These are phyloP conservation scores for Alosa alosa DNA, from an alignment of 2,113 vertebrate genomes.

Conservation along the genomic window DNA sequence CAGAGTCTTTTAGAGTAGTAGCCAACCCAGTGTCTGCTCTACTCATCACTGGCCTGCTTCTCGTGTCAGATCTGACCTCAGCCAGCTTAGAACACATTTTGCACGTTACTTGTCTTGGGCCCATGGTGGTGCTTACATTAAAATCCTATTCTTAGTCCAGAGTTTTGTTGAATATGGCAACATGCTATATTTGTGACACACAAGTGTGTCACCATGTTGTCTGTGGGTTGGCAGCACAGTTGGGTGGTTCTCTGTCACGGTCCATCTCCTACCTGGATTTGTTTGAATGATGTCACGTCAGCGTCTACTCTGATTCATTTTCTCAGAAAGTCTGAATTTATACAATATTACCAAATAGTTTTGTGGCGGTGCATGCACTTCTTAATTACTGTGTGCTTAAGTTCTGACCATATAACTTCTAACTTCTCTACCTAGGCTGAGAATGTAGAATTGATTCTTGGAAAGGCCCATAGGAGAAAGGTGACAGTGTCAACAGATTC, in stretches of 20 bases:
- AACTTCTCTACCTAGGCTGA: neutral
- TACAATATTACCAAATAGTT: neutral
- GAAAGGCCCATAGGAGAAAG: neutral
- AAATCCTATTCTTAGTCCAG: neutral
- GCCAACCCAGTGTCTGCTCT: neutral
- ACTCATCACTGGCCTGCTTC: neutral
- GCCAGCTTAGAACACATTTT: neutral
- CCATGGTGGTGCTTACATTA: neutral
- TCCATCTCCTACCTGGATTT: neutral
- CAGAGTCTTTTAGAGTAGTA: neutral
- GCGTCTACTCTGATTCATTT: neutral
- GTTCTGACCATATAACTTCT: neutral
- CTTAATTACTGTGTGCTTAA: neutral
- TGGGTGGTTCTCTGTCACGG: neutral
- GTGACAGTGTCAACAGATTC: neutral
- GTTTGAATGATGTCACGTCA: neutral
- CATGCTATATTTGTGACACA: neutral
- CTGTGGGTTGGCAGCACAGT: neutral
- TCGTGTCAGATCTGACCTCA: neutral
- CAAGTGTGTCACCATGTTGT: neutral
- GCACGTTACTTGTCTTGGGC: neutral
- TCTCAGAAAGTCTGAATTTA: neutral
- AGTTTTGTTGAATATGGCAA: neutral
- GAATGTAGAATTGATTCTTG: neutral
- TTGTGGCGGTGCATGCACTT: neutral